These are phyloP conservation scores for Clusia tigrina DNA, from an alignment of 2,888 invertebrate genomes.

Conservation along the genomic window DNA sequence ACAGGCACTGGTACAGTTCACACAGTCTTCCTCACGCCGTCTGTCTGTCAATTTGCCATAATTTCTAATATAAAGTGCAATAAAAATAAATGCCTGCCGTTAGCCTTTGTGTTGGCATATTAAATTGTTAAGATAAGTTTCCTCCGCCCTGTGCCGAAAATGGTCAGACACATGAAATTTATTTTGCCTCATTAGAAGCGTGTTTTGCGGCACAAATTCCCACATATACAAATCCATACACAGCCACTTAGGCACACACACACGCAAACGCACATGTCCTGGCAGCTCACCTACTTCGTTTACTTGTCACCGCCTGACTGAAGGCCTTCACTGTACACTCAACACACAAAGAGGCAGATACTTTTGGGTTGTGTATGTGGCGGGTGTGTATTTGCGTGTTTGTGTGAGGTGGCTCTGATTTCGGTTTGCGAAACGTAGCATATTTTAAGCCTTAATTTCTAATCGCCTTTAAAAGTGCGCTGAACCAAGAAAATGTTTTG, in stretches of 20 bases:
- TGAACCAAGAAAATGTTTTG: slow-evolving; percentile 8
- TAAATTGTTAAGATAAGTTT: slow-evolving; percentile 11
- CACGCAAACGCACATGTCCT: background rate
- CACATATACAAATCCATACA: background rate
- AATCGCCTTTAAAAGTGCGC: background rate
- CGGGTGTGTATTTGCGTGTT: too few species aligned
- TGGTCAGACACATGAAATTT: slow-evolving; percentile 11
- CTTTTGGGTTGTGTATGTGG: too few species aligned
- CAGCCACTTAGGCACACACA: slow-evolving; percentile 2
- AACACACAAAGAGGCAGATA: too few species aligned
- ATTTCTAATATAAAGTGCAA: background rate
- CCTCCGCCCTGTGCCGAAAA: background rate
- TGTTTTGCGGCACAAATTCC: background rate
- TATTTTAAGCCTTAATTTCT: background rate
- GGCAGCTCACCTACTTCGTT: too few species aligned
- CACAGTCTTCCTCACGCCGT: too few species aligned
- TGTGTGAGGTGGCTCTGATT: too few species aligned
- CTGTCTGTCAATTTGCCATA: background rate
- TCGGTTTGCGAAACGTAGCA: background rate
- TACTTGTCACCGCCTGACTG: too few species aligned
- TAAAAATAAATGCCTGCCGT: background rate
- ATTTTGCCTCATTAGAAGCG: slow-evolving; percentile 12
- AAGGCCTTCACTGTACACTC: too few species aligned
- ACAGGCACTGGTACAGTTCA: too few species aligned
- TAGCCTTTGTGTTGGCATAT: background rate